These are phyloP conservation scores for silkworm (Bombyx mori) DNA, from an alignment of 1,140 invertebrate species.

Conservation along the genomic window ASM3026992v2 NC_085110.1:6936001-6936500, in stretches of 20 bases:
- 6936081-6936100: constrained; percentile 57
- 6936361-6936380: too few relatives aligned
- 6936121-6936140: constrained; percentile 64
- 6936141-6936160: constrained; percentile 61
- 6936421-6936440: too few relatives aligned
- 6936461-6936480: too few relatives aligned
- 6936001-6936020: constrained; percentile 67
- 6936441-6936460: too few relatives aligned
- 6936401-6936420: too few relatives aligned
- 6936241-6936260: neutral
- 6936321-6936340: too few relatives aligned
- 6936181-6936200: constrained; percentile 66
- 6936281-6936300: neutral
- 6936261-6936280: constrained; percentile 11
- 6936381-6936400: too few relatives aligned
- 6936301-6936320: too few relatives aligned
- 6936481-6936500: too few relatives aligned
- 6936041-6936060: constrained; percentile 63
- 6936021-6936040: constrained; percentile 43
- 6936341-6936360: too few relatives aligned
- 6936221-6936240: constrained; percentile 35
- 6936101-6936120: constrained; percentile 54
- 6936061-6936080: constrained; percentile 57
- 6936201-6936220: constrained; percentile 39
- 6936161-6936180: constrained; percentile 52